phyloP scores from a whole-genome alignment of 2,888 invertebrate genomes.

The Oligia strigilis region DNA sequence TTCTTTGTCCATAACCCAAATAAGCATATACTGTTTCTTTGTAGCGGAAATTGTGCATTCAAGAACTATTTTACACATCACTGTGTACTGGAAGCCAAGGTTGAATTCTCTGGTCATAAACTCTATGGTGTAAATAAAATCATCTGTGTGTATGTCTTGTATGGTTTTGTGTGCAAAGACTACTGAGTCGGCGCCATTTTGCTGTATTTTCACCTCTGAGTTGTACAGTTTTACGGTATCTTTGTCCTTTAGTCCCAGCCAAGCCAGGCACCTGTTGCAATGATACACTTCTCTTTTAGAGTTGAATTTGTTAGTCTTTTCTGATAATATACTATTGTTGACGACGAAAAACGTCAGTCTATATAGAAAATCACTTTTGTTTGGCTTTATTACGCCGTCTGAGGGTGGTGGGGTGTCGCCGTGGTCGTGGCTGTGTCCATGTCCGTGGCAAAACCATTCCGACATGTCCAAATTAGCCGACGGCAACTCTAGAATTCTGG shows the following conservation, averaged over 20 bases:
- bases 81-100: conserved; percentile 86
- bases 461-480: conserved; percentile 90
- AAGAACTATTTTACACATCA: conserved; percentile 90
- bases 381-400: conserved; percentile 83
- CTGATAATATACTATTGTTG: conserved; percentile 81
- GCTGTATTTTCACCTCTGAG: conserved; percentile 88
- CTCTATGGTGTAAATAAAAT: conserved; percentile 90
- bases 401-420: conserved; percentile 65
- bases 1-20: conserved; percentile 92
- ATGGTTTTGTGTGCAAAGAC: conserved; percentile 76
- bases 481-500: conserved; percentile 91
- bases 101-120: conserved; percentile 87
- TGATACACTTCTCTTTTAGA: conserved; percentile 85
- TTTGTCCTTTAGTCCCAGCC: conserved; percentile 89
- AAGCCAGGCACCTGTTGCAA: conserved; percentile 90
- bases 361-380: conserved; percentile 90
- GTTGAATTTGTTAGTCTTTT: conserved; percentile 86
- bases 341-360: conserved; percentile 90
- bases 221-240: conserved; percentile 90
- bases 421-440: conserved; percentile 82
- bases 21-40: conserved; percentile 88
- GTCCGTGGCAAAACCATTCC: conserved; percentile 93
- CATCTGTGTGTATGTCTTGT: conserved; percentile 80
- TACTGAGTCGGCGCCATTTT: conserved; percentile 71
- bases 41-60: conserved; percentile 84